Evolutionary conservation across 2,888 invertebrate genomes (phyloP), one percentile per base, ranked within the genome.

Genomic region (Coenonympha glycerion): DNA sequence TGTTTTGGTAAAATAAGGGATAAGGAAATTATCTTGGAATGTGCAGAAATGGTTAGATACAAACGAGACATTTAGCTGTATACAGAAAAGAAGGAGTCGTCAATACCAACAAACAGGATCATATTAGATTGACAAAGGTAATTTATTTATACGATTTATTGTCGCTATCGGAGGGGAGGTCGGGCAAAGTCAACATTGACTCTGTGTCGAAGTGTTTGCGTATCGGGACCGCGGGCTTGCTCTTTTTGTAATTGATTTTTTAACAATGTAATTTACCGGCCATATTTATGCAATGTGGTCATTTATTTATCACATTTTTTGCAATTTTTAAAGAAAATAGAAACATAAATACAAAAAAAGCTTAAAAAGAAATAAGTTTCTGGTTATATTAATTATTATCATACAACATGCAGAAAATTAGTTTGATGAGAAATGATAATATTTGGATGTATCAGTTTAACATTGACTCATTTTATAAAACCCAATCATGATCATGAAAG

Each of bases 111-210:
- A 74, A 79, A 76, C 68, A 72, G 68, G 72, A 77, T 78, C 74
- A 73, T 70, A 64, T 63, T 65, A 73, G 76, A 80, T 79, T 83
- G 83, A 78, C 80, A 77, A 67, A 72, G 71, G 76, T 83, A 82
- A 83, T 84, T 81, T 84, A 85, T 84, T 83, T 82, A 83, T 80
- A 67, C 73, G 79, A 79, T 83, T 79, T 78, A 74, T 78, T 76
- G 76, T 69, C 73, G 71, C 67, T 65, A 64, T 66, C 64, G 60
- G 61, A 65, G 76, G 72, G 76, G 73, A 61, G 73, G 56, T 55
- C 62, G 65, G 65, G 64, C 64, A 54, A 67, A 67, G 78, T 81
- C 76, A 85, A 86, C 77, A 85, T 83, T 80, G 79, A 76, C 80
- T 79, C 72, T 67, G 66, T 76, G 78, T 81, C 76, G 76, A 76